These are phyloP conservation scores for Galeopterus variegatus DNA, from an alignment of 2,113 vertebrate species.

Conservation along the genomic window DNA sequence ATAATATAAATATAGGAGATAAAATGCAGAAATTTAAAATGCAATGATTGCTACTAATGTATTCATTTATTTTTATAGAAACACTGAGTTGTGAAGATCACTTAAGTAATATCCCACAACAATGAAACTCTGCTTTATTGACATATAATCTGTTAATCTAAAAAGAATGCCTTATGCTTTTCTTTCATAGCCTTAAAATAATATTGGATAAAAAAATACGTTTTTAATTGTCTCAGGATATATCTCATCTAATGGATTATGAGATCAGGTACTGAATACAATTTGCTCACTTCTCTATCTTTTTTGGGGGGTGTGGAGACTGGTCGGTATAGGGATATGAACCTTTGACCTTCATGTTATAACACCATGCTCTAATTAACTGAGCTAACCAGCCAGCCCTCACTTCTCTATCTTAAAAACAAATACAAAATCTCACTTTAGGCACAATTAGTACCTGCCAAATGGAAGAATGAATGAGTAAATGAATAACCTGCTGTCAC, in stretches of 20 bases:
- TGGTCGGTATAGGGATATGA: no score
- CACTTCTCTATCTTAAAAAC: background rate
- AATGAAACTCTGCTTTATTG: background rate
- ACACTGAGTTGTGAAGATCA: background rate
- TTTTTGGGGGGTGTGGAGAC: no score
- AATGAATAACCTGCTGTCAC: background rate
- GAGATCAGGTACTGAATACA: background rate
- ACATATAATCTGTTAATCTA: background rate
- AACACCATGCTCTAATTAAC: no score
- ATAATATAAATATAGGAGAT: background rate
- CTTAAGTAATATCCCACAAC: background rate
- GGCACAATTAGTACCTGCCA: background rate
- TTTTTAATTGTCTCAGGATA: background rate
- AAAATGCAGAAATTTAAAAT: background rate
- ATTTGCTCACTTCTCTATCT: background rate
- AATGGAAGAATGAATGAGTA: background rate
- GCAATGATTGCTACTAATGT: rapidly evolving
- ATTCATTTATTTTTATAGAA: background rate
- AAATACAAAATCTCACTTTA: background rate
- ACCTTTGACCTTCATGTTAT: no score
- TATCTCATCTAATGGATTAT: background rate
- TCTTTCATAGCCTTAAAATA: background rate
- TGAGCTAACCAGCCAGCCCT: no score
- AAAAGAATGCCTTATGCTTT: background rate
- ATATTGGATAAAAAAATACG: background rate